These are phyloP conservation scores for Drosophila niveifrons DNA, from an alignment of 2,888 invertebrate genomes.

Conservation along the genomic window DNA sequence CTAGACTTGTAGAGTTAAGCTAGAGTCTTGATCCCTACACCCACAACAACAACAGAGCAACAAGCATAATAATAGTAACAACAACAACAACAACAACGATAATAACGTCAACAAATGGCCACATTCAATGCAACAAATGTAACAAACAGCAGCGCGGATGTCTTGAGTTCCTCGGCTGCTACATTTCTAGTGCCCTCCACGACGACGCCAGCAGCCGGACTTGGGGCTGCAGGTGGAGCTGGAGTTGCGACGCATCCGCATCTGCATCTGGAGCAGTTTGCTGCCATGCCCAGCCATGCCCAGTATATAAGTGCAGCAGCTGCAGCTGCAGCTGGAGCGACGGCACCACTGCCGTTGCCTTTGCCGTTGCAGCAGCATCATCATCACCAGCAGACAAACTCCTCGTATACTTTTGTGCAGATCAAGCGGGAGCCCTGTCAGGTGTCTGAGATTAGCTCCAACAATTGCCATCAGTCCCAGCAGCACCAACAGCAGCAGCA, in stretches of 20 bases:
- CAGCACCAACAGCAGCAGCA: constrained; percentile 60
- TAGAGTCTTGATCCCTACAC: neutral
- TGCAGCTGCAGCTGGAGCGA: constrained; percentile 34
- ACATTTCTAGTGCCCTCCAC: constrained; percentile 80
- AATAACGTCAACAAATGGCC: constrained; percentile 73
- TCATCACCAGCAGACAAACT: constrained; percentile 79
- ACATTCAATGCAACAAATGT: constrained; percentile 73
- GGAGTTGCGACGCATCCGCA: constrained; percentile 39
- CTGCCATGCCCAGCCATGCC: constrained; percentile 64
- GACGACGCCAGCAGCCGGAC: constrained; percentile 32
- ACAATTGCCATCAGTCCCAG: constrained; percentile 82
- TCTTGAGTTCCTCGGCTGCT: constrained; percentile 72
- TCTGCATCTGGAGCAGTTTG: constrained; percentile 75
- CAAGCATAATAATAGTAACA: constrained; percentile 15
- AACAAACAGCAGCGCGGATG: constrained; percentile 71
- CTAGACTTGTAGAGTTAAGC: neutral
- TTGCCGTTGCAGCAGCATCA: constrained; percentile 49
- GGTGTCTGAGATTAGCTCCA: constrained; percentile 85
- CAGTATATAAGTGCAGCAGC: constrained; percentile 71
- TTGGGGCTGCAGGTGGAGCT: constrained; percentile 25
- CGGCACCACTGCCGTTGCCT: constrained; percentile 29
- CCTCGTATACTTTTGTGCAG: constrained; percentile 83
- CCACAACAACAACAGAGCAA: no score
- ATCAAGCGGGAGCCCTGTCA: constrained; percentile 85
- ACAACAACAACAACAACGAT: constrained; percentile 1